Base-by-base conservation (phyloP, 2,888 invertebrate species). In the Synanthedon tipuliformis region DNA sequence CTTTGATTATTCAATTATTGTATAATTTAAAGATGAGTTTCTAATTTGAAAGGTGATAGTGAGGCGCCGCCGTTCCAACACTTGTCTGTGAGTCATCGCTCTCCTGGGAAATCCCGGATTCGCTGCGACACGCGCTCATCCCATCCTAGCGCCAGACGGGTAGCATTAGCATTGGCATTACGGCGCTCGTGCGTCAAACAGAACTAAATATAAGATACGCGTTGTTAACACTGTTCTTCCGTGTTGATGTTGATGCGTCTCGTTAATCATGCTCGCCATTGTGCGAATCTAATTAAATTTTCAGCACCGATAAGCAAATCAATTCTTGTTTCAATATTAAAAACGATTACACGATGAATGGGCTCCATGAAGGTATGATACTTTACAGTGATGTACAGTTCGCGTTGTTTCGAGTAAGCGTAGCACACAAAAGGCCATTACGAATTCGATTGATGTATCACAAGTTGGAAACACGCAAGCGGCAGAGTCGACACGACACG, bases 161-260 rank as follows among this genome's bases (percentile, higher is more conserved):
- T 49, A 49, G 23, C 16, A 49, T 49, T 49, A 49, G 23, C 16
- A 49, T 49, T 49, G 16, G 49, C 49, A 49, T 49, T 15, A 50
- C 51, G 50, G 41, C 13, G 57, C 55, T 53, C 64, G 67, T 73
- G 78, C 76, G 78, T 77, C 77, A 75, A 70, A 55, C 57, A 55
- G 60, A 69, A 64, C 70, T 64, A 68, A 72, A 76, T 76, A 70
- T 61, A 66, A 56, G 54, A 58, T 53, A 59, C 54, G 54, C 53
- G 52, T 53, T 52, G 23, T 18, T 45, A 45, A 18, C 49, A 18
- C 16, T 49, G 49, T 4, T 49, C 49, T 49, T 49, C 49, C 49
- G 49, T 49, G 49, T 49, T 23, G 49, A 23, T 49, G 12, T 49
- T 23, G 49, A 23, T 49, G 12, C 16, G 49, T 49, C 49, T 8